phyloP scores from a whole-genome alignment of 2,113 vertebrate species.

The Lepidothrix coronata region DNA sequence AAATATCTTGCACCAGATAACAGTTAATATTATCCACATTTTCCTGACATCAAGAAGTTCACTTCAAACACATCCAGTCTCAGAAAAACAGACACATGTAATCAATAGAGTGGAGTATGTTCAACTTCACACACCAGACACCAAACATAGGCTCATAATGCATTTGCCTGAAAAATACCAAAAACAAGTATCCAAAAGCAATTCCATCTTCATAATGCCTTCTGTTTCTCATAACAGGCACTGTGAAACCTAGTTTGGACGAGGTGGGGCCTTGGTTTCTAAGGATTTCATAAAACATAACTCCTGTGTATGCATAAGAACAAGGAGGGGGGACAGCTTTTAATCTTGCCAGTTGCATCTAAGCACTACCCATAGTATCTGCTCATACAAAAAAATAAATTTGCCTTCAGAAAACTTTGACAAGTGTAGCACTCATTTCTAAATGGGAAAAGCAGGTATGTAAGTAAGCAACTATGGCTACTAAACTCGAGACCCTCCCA shows the following conservation, averaged over 20 bases:
- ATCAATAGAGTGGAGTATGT: background rate
- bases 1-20: background rate
- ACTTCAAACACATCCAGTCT: background rate
- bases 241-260: background rate
- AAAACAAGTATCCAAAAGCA: background rate
- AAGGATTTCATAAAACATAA: background rate
- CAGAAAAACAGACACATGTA: background rate
- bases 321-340: background rate
- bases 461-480: background rate
- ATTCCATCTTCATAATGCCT: background rate
- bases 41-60: background rate
- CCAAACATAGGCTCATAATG: background rate
- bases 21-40: background rate
- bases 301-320: background rate
- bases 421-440: background rate
- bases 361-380: background rate
- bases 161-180: rapidly evolving
- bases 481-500: background rate
- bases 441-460: background rate
- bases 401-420: background rate
- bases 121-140: background rate
- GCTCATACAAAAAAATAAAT: background rate
- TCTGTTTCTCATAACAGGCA: background rate
- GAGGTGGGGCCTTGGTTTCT: background rate
- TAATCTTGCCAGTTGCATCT: background rate